Evolutionary conservation across 2,797 vertebrate species (phyloP).

Genomic region (Aphelocoma californica): DNA sequence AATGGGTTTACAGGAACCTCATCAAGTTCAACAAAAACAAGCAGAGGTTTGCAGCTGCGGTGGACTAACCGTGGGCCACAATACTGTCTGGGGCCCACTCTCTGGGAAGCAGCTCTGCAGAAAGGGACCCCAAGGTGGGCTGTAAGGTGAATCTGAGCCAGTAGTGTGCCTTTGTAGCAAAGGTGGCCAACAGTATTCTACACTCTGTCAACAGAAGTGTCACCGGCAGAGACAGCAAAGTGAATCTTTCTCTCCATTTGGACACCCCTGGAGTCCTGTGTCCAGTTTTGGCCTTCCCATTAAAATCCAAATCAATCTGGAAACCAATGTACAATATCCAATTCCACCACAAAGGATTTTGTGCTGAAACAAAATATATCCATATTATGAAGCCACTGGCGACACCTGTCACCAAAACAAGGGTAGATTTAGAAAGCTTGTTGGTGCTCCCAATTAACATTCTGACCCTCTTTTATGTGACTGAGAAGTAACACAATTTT

Average conservation of each 20-base stretch:
- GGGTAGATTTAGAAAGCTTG: background rate
- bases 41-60: background rate
- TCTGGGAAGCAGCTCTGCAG: background rate
- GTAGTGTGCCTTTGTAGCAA: background rate
- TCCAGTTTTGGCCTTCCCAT: background rate
- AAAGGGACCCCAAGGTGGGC: background rate
- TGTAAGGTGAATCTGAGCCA: accelerated
- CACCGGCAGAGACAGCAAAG: background rate
- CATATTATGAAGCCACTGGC: background rate
- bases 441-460: background rate
- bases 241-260: background rate
- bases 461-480: background rate
- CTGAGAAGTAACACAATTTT: background rate
- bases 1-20: background rate
- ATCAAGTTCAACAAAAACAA: background rate
- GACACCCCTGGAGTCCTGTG: background rate
- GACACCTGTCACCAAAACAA: background rate
- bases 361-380: background rate
- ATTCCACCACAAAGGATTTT: background rate
- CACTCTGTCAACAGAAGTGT: background rate
- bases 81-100: background rate
- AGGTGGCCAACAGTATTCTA: background rate
- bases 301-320: background rate
- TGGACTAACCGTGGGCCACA: background rate
- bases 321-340: background rate